Evolutionary conservation across 2,797 vertebrate genomes (phyloP), one percentile per base, ranked within the genome.

Genomic region (Zalophus californianus): DNA sequence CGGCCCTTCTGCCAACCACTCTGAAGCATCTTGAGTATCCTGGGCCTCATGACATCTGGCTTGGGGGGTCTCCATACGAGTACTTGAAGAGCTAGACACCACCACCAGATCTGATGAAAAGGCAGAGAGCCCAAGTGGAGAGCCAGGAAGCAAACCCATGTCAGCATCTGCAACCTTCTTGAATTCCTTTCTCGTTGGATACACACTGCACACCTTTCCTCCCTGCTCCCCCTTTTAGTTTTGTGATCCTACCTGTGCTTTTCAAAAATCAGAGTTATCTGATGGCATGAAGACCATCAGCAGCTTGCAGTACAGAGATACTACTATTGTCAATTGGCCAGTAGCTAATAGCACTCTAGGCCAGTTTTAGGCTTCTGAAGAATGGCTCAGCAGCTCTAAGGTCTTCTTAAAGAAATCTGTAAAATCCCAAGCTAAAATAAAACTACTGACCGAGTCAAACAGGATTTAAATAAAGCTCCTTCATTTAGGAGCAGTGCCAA

Each of bases 361-460:
- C 11, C 27, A 78, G 29, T 18, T 60, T 72, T 86, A 66, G 38
- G 25, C 50, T 54, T 82, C 41, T 84, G 2, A 79, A 35, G 78
- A 44, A 88, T 72, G 80, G 8, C 50, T 41, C 18, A 85, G 58
- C 18, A 62, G 41, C 21, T 66, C n/a, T 96, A 60, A 73, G 10
- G 32, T 70, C 68, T 44, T 84, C 78, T 93, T 54, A 79, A 96
- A 82, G 15, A 80, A 92, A 75, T 75, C 41, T 75, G 44, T 70
- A 64, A 48, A 85, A 80, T 75, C 72, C 44, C 91, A 54, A 75
- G n/a, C 44, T 90, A 35, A 70, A 94, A 79, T 95, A 62, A 82
- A 84, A 20, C 44, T 44, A 52, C 27, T 25, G 25, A 88, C 64
- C 58, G 25, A 64, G 23, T 62, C 29, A 41, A 82, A 52, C 18